These are phyloP conservation scores for Discoglossus pictus DNA, from an alignment of 2,797 vertebrate genomes.

Conservation along the genomic window DNA sequence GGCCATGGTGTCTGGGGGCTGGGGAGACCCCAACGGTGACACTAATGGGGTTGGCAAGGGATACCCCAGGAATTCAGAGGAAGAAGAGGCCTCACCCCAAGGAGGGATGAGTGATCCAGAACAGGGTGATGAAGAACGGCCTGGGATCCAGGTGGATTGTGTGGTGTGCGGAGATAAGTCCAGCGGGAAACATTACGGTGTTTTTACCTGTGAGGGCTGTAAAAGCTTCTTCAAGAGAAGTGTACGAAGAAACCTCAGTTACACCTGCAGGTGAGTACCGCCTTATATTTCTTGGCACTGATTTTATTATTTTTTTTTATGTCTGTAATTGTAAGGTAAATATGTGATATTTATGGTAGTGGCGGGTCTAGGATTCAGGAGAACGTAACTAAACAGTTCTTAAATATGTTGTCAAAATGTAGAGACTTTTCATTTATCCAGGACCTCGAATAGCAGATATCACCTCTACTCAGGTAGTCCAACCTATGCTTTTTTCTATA, in stretches of 20 bases:
- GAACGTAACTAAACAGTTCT: too few species aligned
- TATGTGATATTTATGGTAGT: too few species aligned
- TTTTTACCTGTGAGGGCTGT: conserved; percentile 93
- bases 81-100: conserved; percentile 85
- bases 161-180: conserved; percentile 92
- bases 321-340: too few species aligned
- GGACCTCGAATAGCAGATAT: too few species aligned
- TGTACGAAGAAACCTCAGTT: conserved; percentile 89
- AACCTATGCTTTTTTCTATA: too few species aligned
- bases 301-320: too few species aligned
- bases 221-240: conserved; percentile 96
- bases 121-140: conserved; percentile 83
- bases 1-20: conserved; percentile 93
- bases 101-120: conserved; percentile 85
- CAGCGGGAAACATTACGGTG: conserved; percentile 92
- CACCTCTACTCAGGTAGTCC: too few species aligned
- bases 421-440: too few species aligned
- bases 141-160: conserved; percentile 87
- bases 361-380: too few species aligned
- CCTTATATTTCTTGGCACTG: too few species aligned
- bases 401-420: too few species aligned
- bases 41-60: conserved; percentile 84
- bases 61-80: conserved; percentile 75
- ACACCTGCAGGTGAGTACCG: conserved; percentile 84
- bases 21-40: conserved; percentile 89